Percentiles rank a stretch among this genome's conserved stretches.
These are phyloP conservation scores for Octopus bimaculoides DNA, from an alignment of 1,140 invertebrate genomes.

Conservation along the genomic window DNA sequence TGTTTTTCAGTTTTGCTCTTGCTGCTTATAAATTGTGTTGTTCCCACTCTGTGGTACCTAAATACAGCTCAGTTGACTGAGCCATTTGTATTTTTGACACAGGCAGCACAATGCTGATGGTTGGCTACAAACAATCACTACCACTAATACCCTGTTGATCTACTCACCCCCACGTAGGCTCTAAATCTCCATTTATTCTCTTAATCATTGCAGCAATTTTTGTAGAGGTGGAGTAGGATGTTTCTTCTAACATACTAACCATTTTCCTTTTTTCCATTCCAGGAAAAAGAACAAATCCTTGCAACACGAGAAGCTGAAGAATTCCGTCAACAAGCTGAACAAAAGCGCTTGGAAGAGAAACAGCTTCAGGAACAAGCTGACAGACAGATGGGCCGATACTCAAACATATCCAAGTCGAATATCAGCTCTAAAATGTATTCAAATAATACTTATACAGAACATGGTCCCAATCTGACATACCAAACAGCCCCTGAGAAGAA, in stretches of 20 bases:
- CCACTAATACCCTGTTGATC: no score
- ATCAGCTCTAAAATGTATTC: constrained; percentile 30
- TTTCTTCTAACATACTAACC: not conserved
- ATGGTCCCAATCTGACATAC: constrained; percentile 19
- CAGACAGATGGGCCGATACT: constrained; percentile 20
- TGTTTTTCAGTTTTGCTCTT: no score
- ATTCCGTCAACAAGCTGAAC: constrained; percentile 37
- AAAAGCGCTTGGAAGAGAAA: constrained; percentile 41
- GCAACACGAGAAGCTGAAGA: constrained; percentile 48
- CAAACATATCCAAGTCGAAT: not conserved
- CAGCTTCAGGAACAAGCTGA: constrained; percentile 35
- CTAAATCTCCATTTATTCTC: no score
- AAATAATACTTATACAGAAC: constrained; percentile 20
- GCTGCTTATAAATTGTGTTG: no score
- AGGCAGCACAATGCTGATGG: no score
- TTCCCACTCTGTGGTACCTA: no score
- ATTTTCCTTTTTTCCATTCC: constrained; percentile 18
- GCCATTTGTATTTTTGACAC: no score
- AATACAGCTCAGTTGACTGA: no score
- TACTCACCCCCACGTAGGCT: no score
- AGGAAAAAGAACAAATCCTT: constrained; percentile 49
- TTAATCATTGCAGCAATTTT: no score
- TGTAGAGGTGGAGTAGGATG: no score
- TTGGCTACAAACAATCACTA: no score
- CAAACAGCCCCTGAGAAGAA: constrained; percentile 22